Percentiles rank a stretch among this genome's conserved stretches.
Evolutionary conservation across 2,797 vertebrate genomes (phyloP).

Genomic region (Tympanoctomys barrerae): DNA sequence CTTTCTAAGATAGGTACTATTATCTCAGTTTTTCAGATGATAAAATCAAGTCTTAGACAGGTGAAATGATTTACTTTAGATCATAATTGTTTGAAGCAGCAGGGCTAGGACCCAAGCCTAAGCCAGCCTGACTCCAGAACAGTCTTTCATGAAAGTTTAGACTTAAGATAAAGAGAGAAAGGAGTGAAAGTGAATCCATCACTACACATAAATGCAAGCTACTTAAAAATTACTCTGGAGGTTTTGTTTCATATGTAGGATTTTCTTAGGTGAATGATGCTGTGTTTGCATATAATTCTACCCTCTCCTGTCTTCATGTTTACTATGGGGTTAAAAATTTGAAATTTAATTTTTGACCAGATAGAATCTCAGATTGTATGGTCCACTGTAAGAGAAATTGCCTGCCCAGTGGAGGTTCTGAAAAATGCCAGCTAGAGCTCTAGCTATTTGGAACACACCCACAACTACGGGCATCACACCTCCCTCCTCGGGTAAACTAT

Average conservation of each 20-base stretch:
- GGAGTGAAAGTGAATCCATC: background rate
- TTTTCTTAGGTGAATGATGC: background rate
- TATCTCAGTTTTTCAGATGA: constrained; percentile 67
- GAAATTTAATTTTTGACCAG: background rate
- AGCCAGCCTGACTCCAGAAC: background rate
- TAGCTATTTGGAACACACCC: background rate
- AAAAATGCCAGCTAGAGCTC: background rate
- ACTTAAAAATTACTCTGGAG: background rate
- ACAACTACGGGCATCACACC: background rate
- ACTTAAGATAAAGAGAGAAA: background rate
- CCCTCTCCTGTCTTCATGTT: background rate
- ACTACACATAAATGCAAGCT: background rate
- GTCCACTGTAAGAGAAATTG: background rate
- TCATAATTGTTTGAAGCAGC: constrained; percentile 67
- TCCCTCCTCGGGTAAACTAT: background rate
- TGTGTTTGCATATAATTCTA: background rate
- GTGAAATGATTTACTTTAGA: constrained; percentile 65
- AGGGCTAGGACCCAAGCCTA: constrained; percentile 39
- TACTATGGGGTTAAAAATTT: background rate
- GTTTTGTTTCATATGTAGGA: background rate
- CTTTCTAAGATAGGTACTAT: constrained; percentile 62
- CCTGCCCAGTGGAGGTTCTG: background rate
- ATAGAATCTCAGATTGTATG: background rate
- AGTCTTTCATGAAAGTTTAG: background rate
- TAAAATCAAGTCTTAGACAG: constrained; percentile 73